phyloP scores from a whole-genome alignment of 2,113 vertebrate species.

The Cyprinodon variegatus region DNA sequence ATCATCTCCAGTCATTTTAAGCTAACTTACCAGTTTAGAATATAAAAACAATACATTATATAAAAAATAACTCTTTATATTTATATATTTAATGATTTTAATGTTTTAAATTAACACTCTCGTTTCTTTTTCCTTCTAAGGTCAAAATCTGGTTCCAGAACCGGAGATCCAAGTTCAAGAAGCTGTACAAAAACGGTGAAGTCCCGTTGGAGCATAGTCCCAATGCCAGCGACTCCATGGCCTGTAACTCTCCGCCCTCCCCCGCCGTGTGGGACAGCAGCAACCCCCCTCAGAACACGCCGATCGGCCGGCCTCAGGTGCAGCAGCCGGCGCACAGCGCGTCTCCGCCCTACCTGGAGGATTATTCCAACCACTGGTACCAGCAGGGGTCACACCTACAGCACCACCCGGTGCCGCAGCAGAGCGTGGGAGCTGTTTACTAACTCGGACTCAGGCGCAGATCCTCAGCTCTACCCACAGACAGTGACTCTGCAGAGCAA shows the following conservation, averaged over 20 bases:
- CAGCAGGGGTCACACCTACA: slow-evolving; percentile 92
- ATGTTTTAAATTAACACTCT: not conserved
- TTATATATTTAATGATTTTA: not conserved
- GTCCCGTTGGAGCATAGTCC: slow-evolving; percentile 95
- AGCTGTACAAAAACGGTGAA: slow-evolving; percentile 97
- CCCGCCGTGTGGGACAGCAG: slow-evolving; percentile 93
- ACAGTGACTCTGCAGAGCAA: slow-evolving; percentile 66
- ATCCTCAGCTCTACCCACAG: slow-evolving; percentile 61
- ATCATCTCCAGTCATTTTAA: not conserved
- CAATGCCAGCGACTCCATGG: slow-evolving; percentile 98
- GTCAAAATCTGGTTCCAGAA: slow-evolving; percentile 99
- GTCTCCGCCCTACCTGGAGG: slow-evolving; percentile 92
- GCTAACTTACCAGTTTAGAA: not conserved
- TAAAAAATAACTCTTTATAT: not conserved
- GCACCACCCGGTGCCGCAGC: slow-evolving; percentile 89
- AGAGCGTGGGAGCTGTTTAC: slow-evolving; percentile 90
- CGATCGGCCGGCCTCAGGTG: slow-evolving; percentile 84
- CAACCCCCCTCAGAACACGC: slow-evolving; percentile 83
- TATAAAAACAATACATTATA: slow-evolving; percentile 1
- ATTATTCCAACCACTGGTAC: slow-evolving; percentile 94
- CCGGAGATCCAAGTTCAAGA: slow-evolving; percentile 98
- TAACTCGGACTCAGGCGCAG: slow-evolving; percentile 77
- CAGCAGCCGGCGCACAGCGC: slow-evolving; percentile 88
- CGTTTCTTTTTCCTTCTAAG: slow-evolving; percentile 61
- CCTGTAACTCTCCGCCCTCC: slow-evolving; percentile 94